phyloP scores from a whole-genome alignment of 2,888 invertebrate genomes.

The Balanococcus diminutus region DNA sequence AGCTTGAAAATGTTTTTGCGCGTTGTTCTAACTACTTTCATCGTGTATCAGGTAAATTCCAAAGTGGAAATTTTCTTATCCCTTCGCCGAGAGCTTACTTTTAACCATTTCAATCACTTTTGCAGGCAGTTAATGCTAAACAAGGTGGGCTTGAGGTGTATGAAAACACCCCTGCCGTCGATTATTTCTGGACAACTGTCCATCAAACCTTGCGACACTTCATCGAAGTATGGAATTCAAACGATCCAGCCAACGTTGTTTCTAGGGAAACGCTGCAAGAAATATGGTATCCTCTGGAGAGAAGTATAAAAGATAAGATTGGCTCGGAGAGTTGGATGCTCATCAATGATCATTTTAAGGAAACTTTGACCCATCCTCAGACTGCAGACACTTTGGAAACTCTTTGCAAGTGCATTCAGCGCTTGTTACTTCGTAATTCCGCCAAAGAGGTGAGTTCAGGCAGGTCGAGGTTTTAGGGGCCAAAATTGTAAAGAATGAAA shows the following conservation, averaged over 20 bases:
- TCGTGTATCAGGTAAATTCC: slow-evolving; percentile 33
- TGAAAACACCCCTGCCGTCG: not conserved
- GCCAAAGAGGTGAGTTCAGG: not conserved
- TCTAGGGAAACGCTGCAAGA: not conserved
- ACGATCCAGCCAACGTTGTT: not conserved
- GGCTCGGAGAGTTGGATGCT: not conserved
- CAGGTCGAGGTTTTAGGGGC: too few species aligned
- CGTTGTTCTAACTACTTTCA: not conserved
- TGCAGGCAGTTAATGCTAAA: not conserved
- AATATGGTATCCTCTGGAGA: not conserved
- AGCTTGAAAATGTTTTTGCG: slow-evolving; percentile 27
- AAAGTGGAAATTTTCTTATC: not conserved
- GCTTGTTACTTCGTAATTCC: not conserved
- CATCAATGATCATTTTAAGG: not conserved
- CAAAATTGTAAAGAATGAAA: not conserved
- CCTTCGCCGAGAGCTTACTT: not conserved
- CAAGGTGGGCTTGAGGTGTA: not conserved
- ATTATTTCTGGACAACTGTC: not conserved
- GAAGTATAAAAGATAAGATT: not conserved
- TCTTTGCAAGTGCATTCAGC: not conserved
- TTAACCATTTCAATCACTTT: not conserved
- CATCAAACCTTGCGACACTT: not conserved
- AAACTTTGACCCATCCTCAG: not conserved
- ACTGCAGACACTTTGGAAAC: not conserved
- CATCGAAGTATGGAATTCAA: not conserved